phyloP scores from a whole-genome alignment of 1,140 invertebrate genomes.

The Stegodyphus dumicola region DNA sequence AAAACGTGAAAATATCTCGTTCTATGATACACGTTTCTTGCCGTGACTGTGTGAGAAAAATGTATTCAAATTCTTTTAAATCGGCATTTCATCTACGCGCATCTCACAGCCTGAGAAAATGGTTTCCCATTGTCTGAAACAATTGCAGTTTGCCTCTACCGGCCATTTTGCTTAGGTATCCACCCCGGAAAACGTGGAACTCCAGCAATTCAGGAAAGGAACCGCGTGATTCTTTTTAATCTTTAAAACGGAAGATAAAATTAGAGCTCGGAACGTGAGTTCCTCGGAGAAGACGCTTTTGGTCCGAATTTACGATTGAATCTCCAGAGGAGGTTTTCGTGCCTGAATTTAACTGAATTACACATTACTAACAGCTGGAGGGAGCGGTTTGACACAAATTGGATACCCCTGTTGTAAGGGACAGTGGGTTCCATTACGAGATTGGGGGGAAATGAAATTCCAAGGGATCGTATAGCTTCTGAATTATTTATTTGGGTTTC shows the following conservation, averaged over 20 bases:
- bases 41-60: too few relatives aligned
- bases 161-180: background rate
- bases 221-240: conserved; percentile 22
- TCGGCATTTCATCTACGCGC: background rate
- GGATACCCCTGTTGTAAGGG: background rate
- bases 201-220: background rate
- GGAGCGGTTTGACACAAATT: background rate
- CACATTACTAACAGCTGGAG: background rate
- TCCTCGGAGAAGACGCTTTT: background rate
- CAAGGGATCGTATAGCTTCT: background rate
- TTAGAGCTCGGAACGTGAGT: conserved; percentile 13
- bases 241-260: conserved; percentile 8
- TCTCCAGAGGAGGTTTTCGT: background rate
- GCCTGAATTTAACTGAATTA: conserved; percentile 12
- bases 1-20: too few relatives aligned
- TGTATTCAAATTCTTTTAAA: background rate
- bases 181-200: background rate
- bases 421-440: background rate
- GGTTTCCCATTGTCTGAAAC: conserved; percentile 6
- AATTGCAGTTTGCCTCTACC: background rate
- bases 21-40: too few relatives aligned
- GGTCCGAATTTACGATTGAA: background rate
- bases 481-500: too few relatives aligned
- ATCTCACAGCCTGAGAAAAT: background rate
- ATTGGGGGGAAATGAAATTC: background rate